phyloP scores from a whole-genome alignment of 2,888 invertebrate genomes.

The Yponomeuta sedellus region DNA sequence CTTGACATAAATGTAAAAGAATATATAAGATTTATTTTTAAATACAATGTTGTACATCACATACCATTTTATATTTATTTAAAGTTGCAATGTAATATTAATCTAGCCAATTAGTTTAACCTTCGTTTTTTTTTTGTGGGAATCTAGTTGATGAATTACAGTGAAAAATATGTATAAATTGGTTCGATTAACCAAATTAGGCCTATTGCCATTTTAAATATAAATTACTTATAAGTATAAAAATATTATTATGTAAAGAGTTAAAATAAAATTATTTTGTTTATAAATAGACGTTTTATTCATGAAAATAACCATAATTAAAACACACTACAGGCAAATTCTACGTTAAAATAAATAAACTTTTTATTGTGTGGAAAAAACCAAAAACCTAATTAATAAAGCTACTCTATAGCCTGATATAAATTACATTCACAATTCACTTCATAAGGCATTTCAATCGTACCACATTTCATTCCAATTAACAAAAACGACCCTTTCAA shows the following conservation, averaged over 20 bases:
- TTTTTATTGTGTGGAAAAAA: background rate
- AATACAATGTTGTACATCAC: background rate
- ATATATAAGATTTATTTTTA: background rate
- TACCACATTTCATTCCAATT: no score
- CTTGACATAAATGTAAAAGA: no score
- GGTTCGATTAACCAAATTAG: background rate
- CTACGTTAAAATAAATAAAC: background rate
- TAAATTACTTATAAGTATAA: background rate
- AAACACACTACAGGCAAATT: background rate
- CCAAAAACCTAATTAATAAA: background rate
- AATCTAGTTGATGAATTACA: background rate
- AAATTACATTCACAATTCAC: background rate
- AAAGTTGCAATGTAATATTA: background rate
- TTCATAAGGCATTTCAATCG: no score
- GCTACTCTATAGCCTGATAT: background rate
- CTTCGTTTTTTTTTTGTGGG: background rate
- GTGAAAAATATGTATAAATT: background rate
- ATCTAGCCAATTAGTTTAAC: background rate
- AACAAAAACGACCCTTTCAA: no score
- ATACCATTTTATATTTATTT: background rate
- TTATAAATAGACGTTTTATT: constrained; percentile 9
- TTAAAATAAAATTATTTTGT: constrained; percentile 2
- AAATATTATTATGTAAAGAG: background rate
- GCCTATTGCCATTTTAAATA: background rate
- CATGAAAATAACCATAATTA: constrained; percentile 5